Base-by-base conservation (phyloP, 2,797 vertebrate genomes). In the Spinibarbus caldwelli region DNA sequence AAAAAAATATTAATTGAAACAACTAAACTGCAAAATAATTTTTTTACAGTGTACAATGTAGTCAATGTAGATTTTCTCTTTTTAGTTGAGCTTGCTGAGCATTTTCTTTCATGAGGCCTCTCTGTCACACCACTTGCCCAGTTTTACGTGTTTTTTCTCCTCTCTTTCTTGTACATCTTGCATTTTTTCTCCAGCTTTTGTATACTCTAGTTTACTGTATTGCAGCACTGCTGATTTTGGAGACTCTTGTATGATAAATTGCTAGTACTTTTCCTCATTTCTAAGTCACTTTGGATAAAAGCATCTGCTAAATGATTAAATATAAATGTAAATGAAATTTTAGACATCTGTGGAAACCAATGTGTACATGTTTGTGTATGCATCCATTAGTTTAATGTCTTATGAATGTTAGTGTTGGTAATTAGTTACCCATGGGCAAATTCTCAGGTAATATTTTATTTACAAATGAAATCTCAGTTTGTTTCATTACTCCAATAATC, bases 391-490 rank as follows among this genome's bases (percentile, higher is more conserved):
- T 57, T 59, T 49, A 80, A 79, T 78, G 66, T 8, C 41, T 62
- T 73, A 80, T 80, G 49, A 47, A 52, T 86, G 71, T 82, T 80
- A 17, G 26, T 43, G 36, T 64, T 41, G 17, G 72, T 57, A 83
- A 83, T 83, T 83, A 83, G 81, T 49, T 76, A 76, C 82, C 43
- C 82, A 67, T 66, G 59, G 71, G 82, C 71, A 76, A 76, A 76
- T 57, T 76, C 10, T 15, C 19, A 15, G 31, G 57, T 68, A 83
- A 85, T 88, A 70, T 83, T 86, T 86, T 66, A 88, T 88, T 71
- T 80, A 83, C 15, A 82, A 76, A 71, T 45, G 2, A 78, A 72
- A 45, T 82, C 43, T 54, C n/a, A 9, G 43, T 71, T 78, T 66
- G 31, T 82, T 62, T 57, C 11, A 26, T 78, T 77, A 77, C 71